Base-by-base conservation (phyloP, 2,797 vertebrate genomes). In the Acanthurus lineatus region DNA sequence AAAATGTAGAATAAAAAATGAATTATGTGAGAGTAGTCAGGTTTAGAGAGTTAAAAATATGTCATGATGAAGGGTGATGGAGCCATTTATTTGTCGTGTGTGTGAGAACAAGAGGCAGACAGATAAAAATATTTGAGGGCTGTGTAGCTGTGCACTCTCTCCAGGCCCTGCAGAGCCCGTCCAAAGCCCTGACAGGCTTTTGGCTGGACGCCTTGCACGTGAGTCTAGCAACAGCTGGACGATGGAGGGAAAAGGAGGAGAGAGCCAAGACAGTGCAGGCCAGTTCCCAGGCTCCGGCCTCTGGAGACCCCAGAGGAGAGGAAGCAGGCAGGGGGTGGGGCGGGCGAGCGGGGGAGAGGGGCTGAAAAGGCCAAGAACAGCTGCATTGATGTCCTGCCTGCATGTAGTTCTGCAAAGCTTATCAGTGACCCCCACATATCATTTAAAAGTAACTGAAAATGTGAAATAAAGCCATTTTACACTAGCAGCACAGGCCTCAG, bases 241-340 rank as follows among this genome's bases (percentile, higher is more conserved):
- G 79, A 76, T 56, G 72, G 80, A 81, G 77, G 69, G 63, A 82
- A 71, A 67, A 68, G 58, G 63, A 69, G 74, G 76, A 82, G 62
- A 56, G 82, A 90, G 81, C 75, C 81, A 89, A 79, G 76, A 76
- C 79, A 66, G 61, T 71, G 69, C 60, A 79, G 77, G 80, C 85
- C 83, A 89, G 89, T 95, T 95, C 94, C 91, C 94, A 95, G 93
- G 92, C 88, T 87, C 83, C 32, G 57, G 82, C 83, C 88, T 86
- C 87, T 73, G 69, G 87, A 90, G 89, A 84, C 73, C 77, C 51
- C 70, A 52, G 81, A 83, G 78, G 67, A 86, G 73, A 89, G 84
- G 83, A 88, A 84, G 79, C 62, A 15, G 73, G 54, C 49, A 35
- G 62, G 70, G 62, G 40, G 40, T 40, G 7, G 10, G 40, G 28